A percentile compares a stretch with the other conserved stretches of the same genome.
phyloP scores from a whole-genome alignment of 2,797 vertebrate genomes.

The Darevskia mixta region DNA sequence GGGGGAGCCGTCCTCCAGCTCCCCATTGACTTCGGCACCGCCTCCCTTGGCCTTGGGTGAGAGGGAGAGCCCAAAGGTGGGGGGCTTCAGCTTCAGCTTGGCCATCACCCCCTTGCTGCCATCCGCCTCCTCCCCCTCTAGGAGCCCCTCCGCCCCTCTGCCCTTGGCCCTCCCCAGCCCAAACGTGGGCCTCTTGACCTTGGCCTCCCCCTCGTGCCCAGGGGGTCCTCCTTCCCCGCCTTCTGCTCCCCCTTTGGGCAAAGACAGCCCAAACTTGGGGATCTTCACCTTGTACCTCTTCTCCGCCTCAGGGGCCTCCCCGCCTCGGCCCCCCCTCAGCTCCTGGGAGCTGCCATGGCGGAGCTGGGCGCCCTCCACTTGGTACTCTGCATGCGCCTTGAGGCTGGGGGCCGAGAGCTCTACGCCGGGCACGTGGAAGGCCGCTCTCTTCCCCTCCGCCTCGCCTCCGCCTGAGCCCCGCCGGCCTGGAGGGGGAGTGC shows the following conservation, averaged over 20 bases:
- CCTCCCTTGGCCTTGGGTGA: slow-evolving; percentile 71
- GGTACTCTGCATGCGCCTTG: slow-evolving; percentile 63
- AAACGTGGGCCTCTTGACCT: slow-evolving; percentile 80
- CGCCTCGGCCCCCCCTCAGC: slow-evolving; percentile 41
- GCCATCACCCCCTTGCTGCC: slow-evolving; percentile 64
- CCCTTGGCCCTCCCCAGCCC: slow-evolving; percentile 77
- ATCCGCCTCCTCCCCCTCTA: slow-evolving; percentile 45
- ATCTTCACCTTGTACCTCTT: slow-evolving; percentile 81
- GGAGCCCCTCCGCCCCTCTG: slow-evolving; percentile 55
- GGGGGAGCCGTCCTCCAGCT: slow-evolving; percentile 33
- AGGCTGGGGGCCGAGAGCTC: slow-evolving; percentile 75
- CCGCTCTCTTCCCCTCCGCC: slow-evolving; percentile 31
- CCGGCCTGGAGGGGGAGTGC: slow-evolving; percentile 2
- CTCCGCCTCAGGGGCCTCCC: slow-evolving; percentile 48
- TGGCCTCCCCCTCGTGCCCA: slow-evolving; percentile 14
- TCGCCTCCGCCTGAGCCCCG: slow-evolving; percentile 2
- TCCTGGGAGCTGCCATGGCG: slow-evolving; percentile 40
- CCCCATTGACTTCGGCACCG: slow-evolving; percentile 40
- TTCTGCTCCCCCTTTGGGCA: slow-evolving; percentile 75
- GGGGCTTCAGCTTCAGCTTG: slow-evolving; percentile 78
- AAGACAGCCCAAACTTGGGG: slow-evolving; percentile 82
- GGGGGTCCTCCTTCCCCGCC: slow-evolving; percentile 26
- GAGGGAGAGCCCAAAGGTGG: slow-evolving; percentile 73
- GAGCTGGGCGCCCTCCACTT: slow-evolving; percentile 54
- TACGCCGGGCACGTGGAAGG: slow-evolving; percentile 70